phyloP scores from a whole-genome alignment of 2,113 vertebrate genomes.

The Anolis carolinensis region DNA sequence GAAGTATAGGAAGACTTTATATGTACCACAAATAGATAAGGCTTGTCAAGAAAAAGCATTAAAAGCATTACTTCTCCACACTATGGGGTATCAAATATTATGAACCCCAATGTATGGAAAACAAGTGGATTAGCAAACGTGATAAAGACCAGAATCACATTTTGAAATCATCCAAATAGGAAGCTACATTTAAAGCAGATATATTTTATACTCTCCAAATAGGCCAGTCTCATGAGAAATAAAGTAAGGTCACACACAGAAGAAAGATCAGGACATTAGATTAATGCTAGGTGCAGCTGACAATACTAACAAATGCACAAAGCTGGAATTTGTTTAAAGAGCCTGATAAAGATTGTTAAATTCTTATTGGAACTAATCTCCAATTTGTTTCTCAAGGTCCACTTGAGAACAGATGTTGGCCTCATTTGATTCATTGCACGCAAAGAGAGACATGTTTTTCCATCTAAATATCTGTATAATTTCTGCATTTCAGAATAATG shows the following conservation, averaged over 20 bases:
- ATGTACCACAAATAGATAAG: background rate
- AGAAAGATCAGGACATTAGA: background rate
- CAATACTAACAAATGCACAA: constrained; percentile 3
- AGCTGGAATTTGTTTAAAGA: background rate
- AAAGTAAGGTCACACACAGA: background rate
- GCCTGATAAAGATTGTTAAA: background rate
- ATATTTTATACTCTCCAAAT: background rate
- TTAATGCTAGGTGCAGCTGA: background rate
- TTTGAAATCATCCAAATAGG: background rate
- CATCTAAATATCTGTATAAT: background rate
- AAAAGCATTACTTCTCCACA: background rate
- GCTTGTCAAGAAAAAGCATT: background rate
- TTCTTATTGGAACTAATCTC: background rate
- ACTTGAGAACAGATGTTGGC: background rate
- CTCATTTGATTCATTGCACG: background rate
- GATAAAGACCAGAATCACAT: background rate
- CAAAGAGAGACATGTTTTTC: background rate
- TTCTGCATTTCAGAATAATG: background rate
- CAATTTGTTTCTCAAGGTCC: background rate
- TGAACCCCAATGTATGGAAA: background rate
- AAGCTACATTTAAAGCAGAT: background rate
- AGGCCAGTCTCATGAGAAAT: background rate
- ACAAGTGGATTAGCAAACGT: background rate
- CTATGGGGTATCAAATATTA: background rate
- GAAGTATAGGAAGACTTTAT: too few species aligned